These are phyloP conservation scores for Ochotona curzoniae DNA, from an alignment of 2,113 vertebrate genomes.

Conservation along the genomic window DNA sequence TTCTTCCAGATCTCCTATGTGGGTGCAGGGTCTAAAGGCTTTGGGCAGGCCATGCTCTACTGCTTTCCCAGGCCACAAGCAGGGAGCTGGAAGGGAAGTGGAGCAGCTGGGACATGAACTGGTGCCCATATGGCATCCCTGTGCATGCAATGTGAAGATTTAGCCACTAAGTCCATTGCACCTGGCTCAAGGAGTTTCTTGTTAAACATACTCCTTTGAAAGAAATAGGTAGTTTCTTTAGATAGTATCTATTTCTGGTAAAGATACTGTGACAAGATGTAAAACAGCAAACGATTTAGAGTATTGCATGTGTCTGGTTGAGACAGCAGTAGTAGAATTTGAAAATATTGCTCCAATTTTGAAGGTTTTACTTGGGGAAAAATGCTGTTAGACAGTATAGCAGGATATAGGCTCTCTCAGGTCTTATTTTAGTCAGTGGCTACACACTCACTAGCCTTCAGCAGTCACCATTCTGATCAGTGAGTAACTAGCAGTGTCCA, in stretches of 20 bases:
- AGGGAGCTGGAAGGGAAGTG: too few species aligned
- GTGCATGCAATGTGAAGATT: too few species aligned
- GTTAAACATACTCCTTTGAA: background rate
- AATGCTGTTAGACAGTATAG: background rate
- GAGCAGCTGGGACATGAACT: too few species aligned
- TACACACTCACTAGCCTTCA: background rate
- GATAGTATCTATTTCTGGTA: background rate
- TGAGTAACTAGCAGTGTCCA: background rate
- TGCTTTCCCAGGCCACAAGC: too few species aligned
- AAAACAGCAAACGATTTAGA: background rate
- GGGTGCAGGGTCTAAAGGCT: too few species aligned
- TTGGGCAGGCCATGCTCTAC: too few species aligned
- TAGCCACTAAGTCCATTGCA: too few species aligned
- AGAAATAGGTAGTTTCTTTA: background rate
- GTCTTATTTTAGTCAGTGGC: background rate
- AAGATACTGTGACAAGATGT: background rate
- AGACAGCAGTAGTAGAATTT: background rate
- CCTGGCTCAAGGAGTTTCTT: background rate
- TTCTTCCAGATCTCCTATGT: too few species aligned
- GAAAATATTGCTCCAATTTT: background rate
- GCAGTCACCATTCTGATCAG: background rate
- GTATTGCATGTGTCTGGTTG: background rate
- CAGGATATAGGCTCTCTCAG: background rate
- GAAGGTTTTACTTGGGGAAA: background rate
- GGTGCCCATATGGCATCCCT: too few species aligned